phyloP scores from a whole-genome alignment of 2,113 vertebrate species.

The Osmerus mordax region DNA sequence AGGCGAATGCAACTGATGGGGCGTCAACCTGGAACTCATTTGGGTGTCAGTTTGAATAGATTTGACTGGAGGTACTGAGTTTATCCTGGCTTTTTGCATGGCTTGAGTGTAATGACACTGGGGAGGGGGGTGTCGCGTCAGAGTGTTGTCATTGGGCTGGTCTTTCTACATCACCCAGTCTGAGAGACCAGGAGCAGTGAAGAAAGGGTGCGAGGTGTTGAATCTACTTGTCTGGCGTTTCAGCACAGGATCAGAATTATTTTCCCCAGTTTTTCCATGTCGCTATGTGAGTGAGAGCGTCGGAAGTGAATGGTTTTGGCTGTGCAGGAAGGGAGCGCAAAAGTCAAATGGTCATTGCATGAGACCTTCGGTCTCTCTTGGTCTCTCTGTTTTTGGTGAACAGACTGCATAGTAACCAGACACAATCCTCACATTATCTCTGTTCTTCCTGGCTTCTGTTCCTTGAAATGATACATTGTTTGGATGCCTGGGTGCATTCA shows the following conservation, averaged over 20 bases:
- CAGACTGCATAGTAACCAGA: constrained; percentile 3
- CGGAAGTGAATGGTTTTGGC: neutral
- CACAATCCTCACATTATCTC: neutral
- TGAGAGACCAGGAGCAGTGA: neutral
- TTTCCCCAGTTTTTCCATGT: neutral
- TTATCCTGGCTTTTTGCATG: constrained; percentile 52
- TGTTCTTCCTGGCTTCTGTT: neutral
- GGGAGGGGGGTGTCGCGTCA: too few relatives aligned
- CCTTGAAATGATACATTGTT: neutral
- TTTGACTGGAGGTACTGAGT: constrained; percentile 52
- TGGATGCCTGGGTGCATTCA: constrained; percentile 19
- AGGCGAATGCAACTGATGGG: constrained; percentile 26
- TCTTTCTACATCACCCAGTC: constrained; percentile 7
- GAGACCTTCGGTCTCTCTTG: constrained; percentile 13
- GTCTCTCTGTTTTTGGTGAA: constrained; percentile 1
- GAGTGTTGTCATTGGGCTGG: neutral
- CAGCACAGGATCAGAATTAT: too few relatives aligned
- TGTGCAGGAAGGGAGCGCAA: constrained; percentile 15
- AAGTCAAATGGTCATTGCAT: constrained; percentile 22
- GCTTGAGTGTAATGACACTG: constrained; percentile 16
- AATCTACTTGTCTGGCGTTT: too few relatives aligned
- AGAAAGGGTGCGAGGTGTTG: neutral
- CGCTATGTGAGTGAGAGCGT: neutral
- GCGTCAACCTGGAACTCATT: constrained; percentile 49
- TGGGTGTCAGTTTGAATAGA: constrained; percentile 64